A percentile compares a stretch with the other conserved stretches of the same genome.
These are phyloP conservation scores for Pedicia rivosa DNA, from an alignment of 2,888 invertebrate genomes.

Conservation along the genomic window DNA sequence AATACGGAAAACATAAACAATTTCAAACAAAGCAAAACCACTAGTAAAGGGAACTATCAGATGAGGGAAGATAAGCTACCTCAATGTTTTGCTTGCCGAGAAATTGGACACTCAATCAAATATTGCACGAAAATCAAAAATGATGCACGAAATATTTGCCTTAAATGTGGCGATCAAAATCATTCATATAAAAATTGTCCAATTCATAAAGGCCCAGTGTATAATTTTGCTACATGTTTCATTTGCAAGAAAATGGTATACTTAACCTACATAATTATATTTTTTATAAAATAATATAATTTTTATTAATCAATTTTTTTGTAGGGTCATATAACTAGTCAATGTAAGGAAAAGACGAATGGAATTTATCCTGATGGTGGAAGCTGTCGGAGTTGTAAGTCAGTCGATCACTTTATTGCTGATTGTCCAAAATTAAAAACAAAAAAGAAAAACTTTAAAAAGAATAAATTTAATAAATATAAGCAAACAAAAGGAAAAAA, in stretches of 20 bases:
- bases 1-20: background rate
- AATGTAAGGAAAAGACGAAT: constrained; percentile 1
- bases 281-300: background rate
- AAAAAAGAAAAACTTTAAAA: background rate
- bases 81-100: constrained; percentile 3
- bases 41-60: no score
- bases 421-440: background rate
- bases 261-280: background rate
- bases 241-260: constrained; percentile 1
- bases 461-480: background rate
- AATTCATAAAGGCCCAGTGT: background rate
- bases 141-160: constrained; percentile 1
- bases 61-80: no score
- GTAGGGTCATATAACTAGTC: constrained; percentile 4
- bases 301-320: background rate
- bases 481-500: background rate
- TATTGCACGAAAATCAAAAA: background rate
- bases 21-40: no score
- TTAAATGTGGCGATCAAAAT: background rate
- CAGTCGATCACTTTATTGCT: constrained; percentile 1
- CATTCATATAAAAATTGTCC: constrained; percentile 1
- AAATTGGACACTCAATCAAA: background rate
- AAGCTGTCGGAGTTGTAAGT: constrained; percentile 1
- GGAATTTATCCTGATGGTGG: constrained; percentile 4
- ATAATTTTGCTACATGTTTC: constrained; percentile 3